Evolutionary conservation across 2,797 vertebrate species (phyloP).

Genomic region (Amazonetta brasiliensis): DNA sequence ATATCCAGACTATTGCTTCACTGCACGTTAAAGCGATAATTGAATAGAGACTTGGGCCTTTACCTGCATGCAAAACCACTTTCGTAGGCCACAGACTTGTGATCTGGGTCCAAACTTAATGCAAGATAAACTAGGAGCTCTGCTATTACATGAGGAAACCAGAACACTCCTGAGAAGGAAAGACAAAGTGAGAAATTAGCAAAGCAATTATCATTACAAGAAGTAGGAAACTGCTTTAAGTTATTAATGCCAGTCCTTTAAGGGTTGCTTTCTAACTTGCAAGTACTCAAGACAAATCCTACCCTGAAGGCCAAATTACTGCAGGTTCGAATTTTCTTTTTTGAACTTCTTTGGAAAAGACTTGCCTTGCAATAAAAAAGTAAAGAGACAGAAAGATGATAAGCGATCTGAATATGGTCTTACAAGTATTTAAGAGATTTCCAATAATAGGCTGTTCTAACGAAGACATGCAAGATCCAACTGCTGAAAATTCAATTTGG

Average conservation of each 20-base stretch:
- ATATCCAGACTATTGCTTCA: not conserved
- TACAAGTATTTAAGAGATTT: not conserved
- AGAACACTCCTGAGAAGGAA: not conserved
- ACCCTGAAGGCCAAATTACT: not conserved
- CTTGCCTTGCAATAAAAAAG: not conserved
- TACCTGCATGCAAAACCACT: not conserved
- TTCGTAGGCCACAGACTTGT: not conserved
- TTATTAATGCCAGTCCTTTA: not conserved
- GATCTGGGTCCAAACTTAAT: not conserved
- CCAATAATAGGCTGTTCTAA: not conserved
- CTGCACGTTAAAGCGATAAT: not conserved
- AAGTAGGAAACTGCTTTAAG: not conserved
- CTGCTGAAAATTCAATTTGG: not conserved
- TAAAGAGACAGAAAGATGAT: not conserved
- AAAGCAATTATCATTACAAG: not conserved
- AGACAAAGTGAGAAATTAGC: not conserved
- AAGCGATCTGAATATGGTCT: not conserved
- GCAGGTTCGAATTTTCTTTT: accelerated
- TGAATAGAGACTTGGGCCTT: not conserved
- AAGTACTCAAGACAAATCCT: constrained; percentile 20
- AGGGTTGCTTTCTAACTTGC: not conserved
- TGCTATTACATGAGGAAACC: not conserved
- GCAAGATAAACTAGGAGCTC: not conserved
- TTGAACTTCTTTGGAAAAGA: not conserved
- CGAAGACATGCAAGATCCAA: not conserved